Evolutionary conservation across 2,113 vertebrate species (phyloP).

Genomic region (Rhizomys pruinosus): DNA sequence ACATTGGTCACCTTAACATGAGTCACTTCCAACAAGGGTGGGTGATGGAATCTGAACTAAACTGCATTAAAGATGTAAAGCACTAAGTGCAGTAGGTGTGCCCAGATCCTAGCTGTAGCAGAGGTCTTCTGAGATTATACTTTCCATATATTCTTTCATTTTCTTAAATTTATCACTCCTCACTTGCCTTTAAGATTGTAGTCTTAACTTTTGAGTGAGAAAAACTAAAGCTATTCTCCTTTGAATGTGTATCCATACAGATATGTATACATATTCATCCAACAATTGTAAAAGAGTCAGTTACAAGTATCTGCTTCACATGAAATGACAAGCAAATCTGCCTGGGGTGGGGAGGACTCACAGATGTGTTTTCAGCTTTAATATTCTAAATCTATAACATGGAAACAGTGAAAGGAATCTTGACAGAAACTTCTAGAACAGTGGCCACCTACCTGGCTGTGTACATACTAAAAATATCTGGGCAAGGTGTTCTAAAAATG

Average conservation of each 20-base stretch:
- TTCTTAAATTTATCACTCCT: neutral
- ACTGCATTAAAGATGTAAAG: constrained; percentile 1
- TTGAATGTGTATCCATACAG: neutral
- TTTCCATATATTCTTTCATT: neutral
- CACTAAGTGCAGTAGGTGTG: neutral
- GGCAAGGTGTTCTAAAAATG: neutral
- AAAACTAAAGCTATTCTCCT: neutral
- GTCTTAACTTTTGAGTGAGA: neutral
- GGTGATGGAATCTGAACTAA: neutral
- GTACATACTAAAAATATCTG: neutral
- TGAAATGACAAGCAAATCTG: neutral
- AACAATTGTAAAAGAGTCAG: neutral
- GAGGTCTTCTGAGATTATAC: neutral
- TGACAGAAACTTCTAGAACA: neutral
- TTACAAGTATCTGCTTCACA: constrained; percentile 21
- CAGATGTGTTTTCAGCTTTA: constrained; percentile 14
- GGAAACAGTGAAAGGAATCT: neutral
- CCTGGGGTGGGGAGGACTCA: too few species aligned
- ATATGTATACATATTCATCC: neutral
- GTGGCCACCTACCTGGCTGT: neutral
- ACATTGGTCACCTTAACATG: neutral
- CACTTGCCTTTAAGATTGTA: constrained; percentile 13
- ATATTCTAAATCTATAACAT: neutral
- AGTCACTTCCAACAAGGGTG: neutral
- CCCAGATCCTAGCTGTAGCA: neutral